Evolutionary conservation across 2,113 vertebrate species (phyloP), one percentile per base, ranked within the genome.

Genomic region (Eubucco bourcierii): DNA sequence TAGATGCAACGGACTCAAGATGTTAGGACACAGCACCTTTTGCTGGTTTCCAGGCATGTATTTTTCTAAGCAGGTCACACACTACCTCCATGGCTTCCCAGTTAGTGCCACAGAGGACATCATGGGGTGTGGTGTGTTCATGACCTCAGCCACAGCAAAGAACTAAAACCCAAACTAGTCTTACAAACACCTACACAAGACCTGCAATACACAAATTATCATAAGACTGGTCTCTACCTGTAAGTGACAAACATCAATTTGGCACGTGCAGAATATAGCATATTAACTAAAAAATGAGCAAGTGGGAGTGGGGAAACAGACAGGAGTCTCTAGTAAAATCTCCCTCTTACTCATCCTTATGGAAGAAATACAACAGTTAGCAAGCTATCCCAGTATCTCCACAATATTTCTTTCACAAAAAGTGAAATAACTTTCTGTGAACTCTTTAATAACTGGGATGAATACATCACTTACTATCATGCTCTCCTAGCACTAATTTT

Each of bases 341-440:
- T 58, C 71, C 73, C 19, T 78, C 53, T 33, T 82, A 46, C 63
- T 11, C 63, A 73, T 78, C 41, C 37, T 84, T 53, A 44, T 67
- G 59, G 41, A 85, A 94, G 46, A 95, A 93, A 95, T 90, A 29
- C 64, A 95, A 76, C 72, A 88, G 67, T 91, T 92, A 88, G 65
- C 73, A 90, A 41, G 37, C 94, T 95, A 93, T 66, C 46, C n/a
- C 41, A n/a, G n/a, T 90, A 73, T 53, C 17, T 85, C n/a, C 63
- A 46, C 18, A 82, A 34, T 83, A 67, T 17, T 85, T 90, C 31
- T 91, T 96, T 93, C 19, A 68, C 23, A 77, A 66, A 84, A 83
- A 37, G 16, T 27, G 1, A n/a, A n/a, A n/a, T n/a, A n/a, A n/a
- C n/a, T n/a, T n/a, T n/a, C n/a, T n/a, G n/a, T n/a, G n/a, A n/a